Evolutionary conservation across 2,888 invertebrate species (phyloP), one percentile per base, ranked within the genome.

Genomic region (Drosophila leonis): DNA sequence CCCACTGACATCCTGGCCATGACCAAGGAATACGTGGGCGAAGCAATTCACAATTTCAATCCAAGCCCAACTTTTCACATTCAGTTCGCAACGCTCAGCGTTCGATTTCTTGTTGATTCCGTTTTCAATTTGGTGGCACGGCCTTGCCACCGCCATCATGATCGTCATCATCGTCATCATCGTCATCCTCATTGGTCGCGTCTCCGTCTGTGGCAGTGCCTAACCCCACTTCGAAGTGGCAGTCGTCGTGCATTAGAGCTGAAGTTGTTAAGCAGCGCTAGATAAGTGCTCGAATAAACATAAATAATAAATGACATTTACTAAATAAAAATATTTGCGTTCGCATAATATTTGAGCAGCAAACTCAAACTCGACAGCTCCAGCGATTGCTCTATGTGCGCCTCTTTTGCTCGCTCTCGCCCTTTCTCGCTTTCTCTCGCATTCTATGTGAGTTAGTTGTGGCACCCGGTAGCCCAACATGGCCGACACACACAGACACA

Each of bases 241-340:
- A 72, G 66, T 66, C 69, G 66, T 72, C 72, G 73, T 82, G 80
- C 84, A 84, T 88, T 85, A 83, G 81, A 84, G 83, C 85, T 85
- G 80, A 87, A 87, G 90, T 87, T 90, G 90, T 90, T 88, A 89
- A 89, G 90, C 84, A 91, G 88, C 88, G 90, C 86, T 91, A 91
- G 91, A 91, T 91, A 91, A 91, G 91, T 91, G 91, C 90, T 91
- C 91, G 91, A 90, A 91, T 89, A 91, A 91, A 91, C 89, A 91
- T 91, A 91, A 91, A 91, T 91, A 91, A 91, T 91, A 91, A 91
- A 91, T 90, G 91, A 90, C 91, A 91, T 91, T 91, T 91, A 91
- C 90, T 90, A 91, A 91, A 91, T 91, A 91, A 91, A 91, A 91
- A 91, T 91, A 91, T 91, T 91, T 91, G 90, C 88, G 88, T 90